Percentiles rank a stretch among this genome's conserved stretches.
These are phyloP conservation scores for Thalassarche chlororhynchos DNA, from an alignment of 2,113 vertebrate genomes.

Conservation along the genomic window DNA sequence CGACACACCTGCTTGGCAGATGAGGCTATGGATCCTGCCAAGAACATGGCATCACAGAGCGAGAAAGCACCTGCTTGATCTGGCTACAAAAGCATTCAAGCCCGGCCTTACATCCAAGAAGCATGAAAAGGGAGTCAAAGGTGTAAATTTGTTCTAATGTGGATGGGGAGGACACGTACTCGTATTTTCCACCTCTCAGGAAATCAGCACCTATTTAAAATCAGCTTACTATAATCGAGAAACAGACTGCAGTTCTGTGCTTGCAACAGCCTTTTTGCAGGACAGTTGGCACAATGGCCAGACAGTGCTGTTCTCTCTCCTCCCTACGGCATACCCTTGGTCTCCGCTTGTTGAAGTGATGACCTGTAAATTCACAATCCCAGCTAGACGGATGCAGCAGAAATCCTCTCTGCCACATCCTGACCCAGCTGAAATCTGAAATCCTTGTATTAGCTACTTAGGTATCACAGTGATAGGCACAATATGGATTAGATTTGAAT, in stretches of 20 bases:
- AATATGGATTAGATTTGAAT: slow-evolving; percentile 58
- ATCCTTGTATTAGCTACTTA: slow-evolving; percentile 37
- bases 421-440: slow-evolving; percentile 34
- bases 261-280: neutral
- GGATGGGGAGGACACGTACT: neutral
- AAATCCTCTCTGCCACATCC: neutral
- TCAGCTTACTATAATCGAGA: neutral
- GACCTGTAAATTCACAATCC: neutral
- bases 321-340: neutral
- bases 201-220: neutral
- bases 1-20: neutral
- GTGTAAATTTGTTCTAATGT: neutral
- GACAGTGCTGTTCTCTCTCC: neutral
- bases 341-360: neutral
- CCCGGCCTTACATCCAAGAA: neutral
- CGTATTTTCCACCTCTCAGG: neutral
- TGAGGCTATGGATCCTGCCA: neutral
- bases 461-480: neutral
- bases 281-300: neutral
- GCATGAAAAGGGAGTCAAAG: neutral
- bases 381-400: neutral
- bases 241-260: neutral
- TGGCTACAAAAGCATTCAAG: neutral
- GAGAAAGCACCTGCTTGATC: neutral
- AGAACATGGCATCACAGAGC: neutral